Base-by-base conservation (phyloP, 2,113 vertebrate species). In the Onychorhynchus coronatus region DNA sequence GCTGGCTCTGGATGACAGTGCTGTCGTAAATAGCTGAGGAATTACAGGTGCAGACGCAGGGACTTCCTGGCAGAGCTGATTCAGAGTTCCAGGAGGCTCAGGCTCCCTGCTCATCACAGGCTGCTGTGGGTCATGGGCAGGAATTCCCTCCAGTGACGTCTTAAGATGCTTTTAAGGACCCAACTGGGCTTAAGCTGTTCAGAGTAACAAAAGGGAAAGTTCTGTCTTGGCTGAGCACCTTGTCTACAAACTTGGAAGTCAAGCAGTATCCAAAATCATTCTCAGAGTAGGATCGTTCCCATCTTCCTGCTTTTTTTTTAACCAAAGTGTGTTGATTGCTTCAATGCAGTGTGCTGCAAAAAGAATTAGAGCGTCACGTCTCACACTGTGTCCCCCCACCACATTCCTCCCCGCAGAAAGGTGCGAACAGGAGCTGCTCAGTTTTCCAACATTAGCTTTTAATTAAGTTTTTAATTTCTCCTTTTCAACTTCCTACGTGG, bases 301-400 rank as follows among this genome's bases (percentile, higher is more conserved):
- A 7, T 23, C 41, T 80, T 12, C 63, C 35, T 61, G 50, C 61
- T 30, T 62, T 1, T 2, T 42, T 55, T 22, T 25, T 37, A 55
- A 44, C 62, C 53, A 42, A 41, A 41, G 12, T 14, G 18, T 41
- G 71, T 52, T 78, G 23, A 33, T 39, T 55, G 35, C 31, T 53
- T 66, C 50, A 37, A 0, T 11, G 22, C 19, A 59, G 17, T 27
- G 39, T 41, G 28, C 37, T 90, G 67, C 37, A 61, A 13, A 85
- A 81, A 46, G 16, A 30, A 12, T 41, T 28, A 2, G 44, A 82
- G 82, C 58, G 70, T 85, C n/a, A 0, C 5, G 7, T 77, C 68
- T 77, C 1, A 0, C 28, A 3, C 50, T 22, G 5, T 0, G 0
- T 75, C 12, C 28, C 41, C 44, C 31, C 41, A 23, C 24, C 31